phyloP scores from a whole-genome alignment of 2,113 vertebrate genomes.

The Stigmatopora nigra region DNA sequence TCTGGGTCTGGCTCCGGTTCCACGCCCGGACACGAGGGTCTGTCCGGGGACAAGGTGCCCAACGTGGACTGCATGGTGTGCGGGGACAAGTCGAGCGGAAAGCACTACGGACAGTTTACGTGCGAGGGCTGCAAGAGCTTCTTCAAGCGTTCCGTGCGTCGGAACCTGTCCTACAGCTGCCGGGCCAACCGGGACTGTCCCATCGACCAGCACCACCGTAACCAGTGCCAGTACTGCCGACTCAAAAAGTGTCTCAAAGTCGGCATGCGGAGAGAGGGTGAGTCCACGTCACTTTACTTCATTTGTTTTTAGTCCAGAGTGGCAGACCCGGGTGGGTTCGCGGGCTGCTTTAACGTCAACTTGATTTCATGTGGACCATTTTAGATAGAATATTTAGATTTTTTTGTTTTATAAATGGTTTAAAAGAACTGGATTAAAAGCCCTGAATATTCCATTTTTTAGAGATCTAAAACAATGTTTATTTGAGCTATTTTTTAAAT shows the following conservation, averaged over 20 bases:
- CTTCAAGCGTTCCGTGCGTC: constrained; percentile 81
- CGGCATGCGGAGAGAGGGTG: constrained; percentile 82
- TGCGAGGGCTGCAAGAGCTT: constrained; percentile 87
- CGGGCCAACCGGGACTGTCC: constrained; percentile 79
- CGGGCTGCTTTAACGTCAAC: no score
- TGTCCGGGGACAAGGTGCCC: constrained; percentile 74
- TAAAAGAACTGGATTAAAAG: no score
- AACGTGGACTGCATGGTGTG: constrained; percentile 83
- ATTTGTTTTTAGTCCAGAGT: no score
- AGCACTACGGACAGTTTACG: constrained; percentile 82
- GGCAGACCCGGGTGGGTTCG: no score
- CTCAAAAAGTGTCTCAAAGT: constrained; percentile 83
- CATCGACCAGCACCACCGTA: constrained; percentile 81
- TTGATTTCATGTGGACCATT: no score
- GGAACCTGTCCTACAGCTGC: constrained; percentile 82
- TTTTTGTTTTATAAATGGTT: no score
- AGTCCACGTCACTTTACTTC: constrained; percentile 6
- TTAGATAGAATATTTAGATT: no score
- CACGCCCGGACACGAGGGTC: constrained; percentile 73
- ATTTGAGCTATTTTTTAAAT: no score
- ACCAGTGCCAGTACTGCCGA: constrained; percentile 83
- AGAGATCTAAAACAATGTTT: no score
- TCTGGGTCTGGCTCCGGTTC: constrained; percentile 36
- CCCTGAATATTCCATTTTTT: no score
- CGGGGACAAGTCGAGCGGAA: constrained; percentile 82